Conservation (phyloP, 2,888 invertebrate genomes). For the Ormia ochracea region DNA sequence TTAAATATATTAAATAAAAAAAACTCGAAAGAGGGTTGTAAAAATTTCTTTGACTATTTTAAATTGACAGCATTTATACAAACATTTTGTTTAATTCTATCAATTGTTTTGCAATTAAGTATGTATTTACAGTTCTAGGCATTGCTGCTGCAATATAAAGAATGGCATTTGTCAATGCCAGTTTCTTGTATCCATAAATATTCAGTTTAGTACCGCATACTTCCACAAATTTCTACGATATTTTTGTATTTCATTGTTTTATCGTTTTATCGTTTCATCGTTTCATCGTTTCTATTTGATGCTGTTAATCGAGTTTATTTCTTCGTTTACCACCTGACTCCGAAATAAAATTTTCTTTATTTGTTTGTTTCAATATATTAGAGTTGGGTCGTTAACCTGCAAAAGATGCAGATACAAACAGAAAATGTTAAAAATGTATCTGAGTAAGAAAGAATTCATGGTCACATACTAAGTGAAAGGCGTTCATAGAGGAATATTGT, state of each 20-base stretch:
- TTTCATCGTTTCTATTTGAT: neutral
- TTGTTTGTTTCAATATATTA: slow-evolving; percentile 27
- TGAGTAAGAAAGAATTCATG: slow-evolving; percentile 44
- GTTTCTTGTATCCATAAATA: neutral
- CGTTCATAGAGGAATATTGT: slow-evolving; percentile 18
- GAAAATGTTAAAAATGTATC: neutral
- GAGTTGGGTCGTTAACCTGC: slow-evolving; percentile 49
- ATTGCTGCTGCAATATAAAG: neutral
- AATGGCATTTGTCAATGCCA: neutral
- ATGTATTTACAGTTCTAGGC: neutral
- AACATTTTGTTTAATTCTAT: slow-evolving; percentile 7
- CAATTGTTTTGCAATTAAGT: slow-evolving; percentile 48
- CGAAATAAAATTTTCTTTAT: slow-evolving; percentile 6
- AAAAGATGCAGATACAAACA: slow-evolving; percentile 41
- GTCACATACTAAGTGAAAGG: slow-evolving; percentile 39
- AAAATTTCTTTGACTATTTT: neutral
- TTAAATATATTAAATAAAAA: no score
- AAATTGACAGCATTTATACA: slow-evolving; percentile 41
- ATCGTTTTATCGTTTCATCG: neutral
- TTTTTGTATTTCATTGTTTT: neutral
- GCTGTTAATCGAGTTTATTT: slow-evolving; percentile 24
- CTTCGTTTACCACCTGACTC: slow-evolving; percentile 2
- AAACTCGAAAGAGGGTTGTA: neutral
- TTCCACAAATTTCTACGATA: neutral
- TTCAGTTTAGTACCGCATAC: neutral